Conservation (phyloP, 2,113 vertebrate genomes). For the Cercocebus atys region DNA sequence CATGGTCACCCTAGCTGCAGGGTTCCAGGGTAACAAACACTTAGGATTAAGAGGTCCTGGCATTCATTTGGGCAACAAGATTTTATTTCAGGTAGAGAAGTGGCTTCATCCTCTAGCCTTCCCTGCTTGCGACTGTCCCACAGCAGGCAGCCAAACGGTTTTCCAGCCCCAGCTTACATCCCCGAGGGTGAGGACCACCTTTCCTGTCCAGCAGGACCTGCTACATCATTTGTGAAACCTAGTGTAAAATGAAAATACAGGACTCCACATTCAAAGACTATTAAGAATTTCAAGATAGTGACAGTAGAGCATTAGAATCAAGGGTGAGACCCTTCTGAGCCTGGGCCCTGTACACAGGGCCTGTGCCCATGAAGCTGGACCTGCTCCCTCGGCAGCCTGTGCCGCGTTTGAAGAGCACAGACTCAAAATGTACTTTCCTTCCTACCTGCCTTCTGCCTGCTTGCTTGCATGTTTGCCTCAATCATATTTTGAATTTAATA, state of each 20-base stretch:
- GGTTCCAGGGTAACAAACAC: neutral
- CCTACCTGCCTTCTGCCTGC: neutral
- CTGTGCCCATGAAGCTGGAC: fast-evolving
- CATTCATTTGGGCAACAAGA: neutral
- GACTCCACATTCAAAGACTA: neutral
- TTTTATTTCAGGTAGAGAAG: neutral
- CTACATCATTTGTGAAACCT: neutral
- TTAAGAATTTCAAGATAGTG: neutral
- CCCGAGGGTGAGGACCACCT: neutral
- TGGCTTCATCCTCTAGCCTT: neutral
- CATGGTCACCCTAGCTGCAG: neutral
- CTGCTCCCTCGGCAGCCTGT: neutral
- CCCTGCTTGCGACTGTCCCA: neutral
- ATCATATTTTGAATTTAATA: neutral
- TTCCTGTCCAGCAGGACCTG: neutral
- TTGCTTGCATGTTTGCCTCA: neutral
- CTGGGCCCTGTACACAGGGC: too few relatives aligned
- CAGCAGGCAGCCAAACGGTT: neutral
- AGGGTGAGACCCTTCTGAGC: neutral
- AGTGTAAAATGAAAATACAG: neutral
- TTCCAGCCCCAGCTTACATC: neutral
- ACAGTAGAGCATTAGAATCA: neutral
- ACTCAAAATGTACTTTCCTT: too few relatives aligned
- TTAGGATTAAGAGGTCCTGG: neutral
- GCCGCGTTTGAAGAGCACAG: neutral